Evolutionary conservation across 2,888 invertebrate genomes (phyloP).

Genomic region (Sesia bembeciformis): DNA sequence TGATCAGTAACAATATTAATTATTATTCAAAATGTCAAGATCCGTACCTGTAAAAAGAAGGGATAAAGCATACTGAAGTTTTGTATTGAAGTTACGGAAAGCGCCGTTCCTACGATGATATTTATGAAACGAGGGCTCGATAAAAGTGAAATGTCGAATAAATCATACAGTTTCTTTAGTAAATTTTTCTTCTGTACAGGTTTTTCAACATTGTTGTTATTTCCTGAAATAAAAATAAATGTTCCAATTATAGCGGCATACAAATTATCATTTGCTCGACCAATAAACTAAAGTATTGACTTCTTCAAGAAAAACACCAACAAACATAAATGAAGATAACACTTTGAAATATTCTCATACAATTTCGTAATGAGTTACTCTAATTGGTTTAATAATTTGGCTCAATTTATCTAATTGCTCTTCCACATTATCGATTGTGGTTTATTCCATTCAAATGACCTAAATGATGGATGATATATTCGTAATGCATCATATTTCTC

Average conservation of each 20-base stretch:
- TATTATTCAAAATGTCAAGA: background rate
- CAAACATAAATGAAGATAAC: background rate
- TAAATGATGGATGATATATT: background rate
- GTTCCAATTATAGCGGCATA: background rate
- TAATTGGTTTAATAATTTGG: slow-evolving; percentile 5
- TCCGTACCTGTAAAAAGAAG: slow-evolving; percentile 75
- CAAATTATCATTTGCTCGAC: background rate
- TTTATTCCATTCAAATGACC: background rate
- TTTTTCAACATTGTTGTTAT: slow-evolving; percentile 3
- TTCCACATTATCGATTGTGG: background rate
- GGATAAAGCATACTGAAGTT: slow-evolving; percentile 83
- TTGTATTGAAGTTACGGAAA: slow-evolving; percentile 79
- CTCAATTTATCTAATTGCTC: slow-evolving; percentile 3
- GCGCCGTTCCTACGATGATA: slow-evolving; percentile 78
- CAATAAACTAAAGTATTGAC: too few relatives aligned
- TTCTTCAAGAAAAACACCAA: background rate
- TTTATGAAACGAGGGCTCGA: slow-evolving; percentile 78
- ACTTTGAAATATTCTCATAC: background rate
- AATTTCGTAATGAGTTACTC: background rate
- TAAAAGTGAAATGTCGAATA: slow-evolving; percentile 78
- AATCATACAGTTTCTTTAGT: slow-evolving; percentile 42
- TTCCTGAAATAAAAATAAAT: slow-evolving; percentile 24
- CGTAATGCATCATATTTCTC: too few relatives aligned
- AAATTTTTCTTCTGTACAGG: slow-evolving; percentile 21
- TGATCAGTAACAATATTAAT: background rate